Evolutionary conservation across 2,888 invertebrate genomes (phyloP), one percentile per base, ranked within the genome.

Genomic region (Hemithea aestivaria): DNA sequence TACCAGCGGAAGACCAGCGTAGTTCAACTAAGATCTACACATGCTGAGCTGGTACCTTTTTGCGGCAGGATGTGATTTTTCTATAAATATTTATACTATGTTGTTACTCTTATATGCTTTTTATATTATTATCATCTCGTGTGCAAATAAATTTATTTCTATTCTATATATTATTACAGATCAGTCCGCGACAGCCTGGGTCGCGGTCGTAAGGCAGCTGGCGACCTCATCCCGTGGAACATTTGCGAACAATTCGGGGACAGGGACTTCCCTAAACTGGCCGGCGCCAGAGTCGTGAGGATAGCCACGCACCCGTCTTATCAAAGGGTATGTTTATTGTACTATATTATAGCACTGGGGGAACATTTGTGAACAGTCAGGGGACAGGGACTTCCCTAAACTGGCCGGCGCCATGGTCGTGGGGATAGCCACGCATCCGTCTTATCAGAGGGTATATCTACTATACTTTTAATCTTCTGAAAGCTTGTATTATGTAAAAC

Each of bases 301-400:
- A 97, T 99, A 51, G 99, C 99, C 4, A 98, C 99, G 0, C 98
- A 99, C 89, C 99, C 99, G 0, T 96, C 97, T 53, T 98, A 98
- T 74, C 97, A 98, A 75, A 89, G 94, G 62, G 94, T 94, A 78
- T 69, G 82, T 78, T n/a, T n/a, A n/a, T n/a, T n/a, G n/a, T n/a
- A n/a, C n/a, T n/a, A n/a, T n/a, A n/a, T n/a, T n/a, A n/a, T n/a
- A n/a, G n/a, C n/a, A n/a, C n/a, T n/a, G n/a, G n/a, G n/a, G 99
- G 99, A 98, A 98, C 35, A 88, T 99, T 2, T 95, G 97, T 3
- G 98, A 99, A 66, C 98, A 99, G 77, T 98, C 94, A 78, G 95
- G 96, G 35, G 98, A 99, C 73, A 90, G 91, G 44, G 94, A 98
- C 72, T 99, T 99, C 77, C 96, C 98, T 0, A 91, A 93, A 37